Percentiles rank a stretch among this genome's conserved stretches.
phyloP scores from a whole-genome alignment of 2,888 invertebrate species.

The Halocaridina rubra region DNA sequence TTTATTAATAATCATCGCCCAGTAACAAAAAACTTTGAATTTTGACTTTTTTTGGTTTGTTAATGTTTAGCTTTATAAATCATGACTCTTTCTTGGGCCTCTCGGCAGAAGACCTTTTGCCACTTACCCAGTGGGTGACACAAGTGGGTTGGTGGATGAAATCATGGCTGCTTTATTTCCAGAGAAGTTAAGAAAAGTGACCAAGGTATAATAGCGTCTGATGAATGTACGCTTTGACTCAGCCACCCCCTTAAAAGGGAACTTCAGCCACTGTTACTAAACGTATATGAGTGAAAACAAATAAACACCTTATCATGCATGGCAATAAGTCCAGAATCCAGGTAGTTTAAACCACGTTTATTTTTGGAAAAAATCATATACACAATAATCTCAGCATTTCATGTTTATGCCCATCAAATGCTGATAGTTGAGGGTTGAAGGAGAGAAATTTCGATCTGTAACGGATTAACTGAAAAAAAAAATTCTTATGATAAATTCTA shows the following conservation, averaged over 20 bases:
- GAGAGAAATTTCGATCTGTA: slow-evolving; percentile 52
- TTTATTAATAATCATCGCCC: too few species aligned
- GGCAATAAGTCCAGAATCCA: background rate
- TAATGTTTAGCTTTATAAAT: too few species aligned
- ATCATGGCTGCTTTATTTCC: too few species aligned
- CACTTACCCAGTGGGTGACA: too few species aligned
- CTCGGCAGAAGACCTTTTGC: too few species aligned
- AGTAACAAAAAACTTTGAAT: too few species aligned
- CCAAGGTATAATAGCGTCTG: too few species aligned
- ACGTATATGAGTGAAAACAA: background rate
- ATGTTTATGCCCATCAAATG: slow-evolving; percentile 51
- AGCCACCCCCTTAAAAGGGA: too few species aligned
- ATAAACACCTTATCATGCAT: background rate
- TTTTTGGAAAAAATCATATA: slow-evolving; percentile 63
- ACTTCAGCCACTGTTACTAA: background rate
- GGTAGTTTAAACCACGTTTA: slow-evolving; percentile 62
- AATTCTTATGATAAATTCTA: slow-evolving; percentile 48
- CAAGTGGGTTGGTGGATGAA: too few species aligned
- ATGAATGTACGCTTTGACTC: background rate
- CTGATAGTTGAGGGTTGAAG: slow-evolving; percentile 39
- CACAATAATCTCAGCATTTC: slow-evolving; percentile 59
- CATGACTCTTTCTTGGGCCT: too few species aligned
- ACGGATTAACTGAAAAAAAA: slow-evolving; percentile 53
- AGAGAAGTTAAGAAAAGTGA: too few species aligned
- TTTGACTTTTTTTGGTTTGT: too few species aligned